Base-by-base conservation (phyloP, 2,113 vertebrate genomes). In the Ptychochromis oligacanthus region DNA sequence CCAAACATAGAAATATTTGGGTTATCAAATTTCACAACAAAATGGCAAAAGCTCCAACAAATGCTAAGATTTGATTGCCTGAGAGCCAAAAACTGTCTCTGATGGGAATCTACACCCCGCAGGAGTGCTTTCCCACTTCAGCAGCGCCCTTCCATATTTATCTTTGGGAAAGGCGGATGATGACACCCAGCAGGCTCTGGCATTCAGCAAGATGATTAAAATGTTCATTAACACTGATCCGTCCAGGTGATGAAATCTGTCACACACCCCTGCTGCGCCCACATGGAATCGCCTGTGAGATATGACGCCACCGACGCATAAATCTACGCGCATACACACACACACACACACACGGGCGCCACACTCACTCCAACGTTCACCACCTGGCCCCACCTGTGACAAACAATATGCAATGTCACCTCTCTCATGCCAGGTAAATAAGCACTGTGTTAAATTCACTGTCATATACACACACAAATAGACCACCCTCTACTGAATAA, bases 211-310 rank as follows among this genome's bases (percentile, higher is more conserved):
- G 84, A 84, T 90, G 92, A 95, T 95, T 94, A 94, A 94, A 95
- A 93, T 92, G 85, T 94, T 94, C 86, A 93, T 95, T 93, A 94
- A 91, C 93, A 85, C 88, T 1, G 72, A 77, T 76, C 77, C 3
- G 65, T 84, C 81, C 88, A 93, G 90, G 93, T 94, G 93, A 92
- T 80, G 89, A 89, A 87, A 92, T 93, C 80, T 79, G 85, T 85
- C 85, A 64, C 85, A 7, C 88, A 60, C 89, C 87, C 89, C 86
- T 79, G 86, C 89, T 75, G 89, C 3, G 85, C 17, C 31, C 90
- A 81, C 85, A 83, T 81, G 84, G 86, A 78, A 26, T 49, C 26
- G 57, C 86, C 36, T 15, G 49, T 4, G 64, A 89, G 62, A 77
- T 61, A 62, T 26, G 82, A 81, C 65, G n/a, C 20, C 6, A 15